A percentile compares a stretch with the other conserved stretches of the same genome.
Evolutionary conservation across 2,113 vertebrate genomes (phyloP).

Genomic region (Saccopteryx bilineata): DNA sequence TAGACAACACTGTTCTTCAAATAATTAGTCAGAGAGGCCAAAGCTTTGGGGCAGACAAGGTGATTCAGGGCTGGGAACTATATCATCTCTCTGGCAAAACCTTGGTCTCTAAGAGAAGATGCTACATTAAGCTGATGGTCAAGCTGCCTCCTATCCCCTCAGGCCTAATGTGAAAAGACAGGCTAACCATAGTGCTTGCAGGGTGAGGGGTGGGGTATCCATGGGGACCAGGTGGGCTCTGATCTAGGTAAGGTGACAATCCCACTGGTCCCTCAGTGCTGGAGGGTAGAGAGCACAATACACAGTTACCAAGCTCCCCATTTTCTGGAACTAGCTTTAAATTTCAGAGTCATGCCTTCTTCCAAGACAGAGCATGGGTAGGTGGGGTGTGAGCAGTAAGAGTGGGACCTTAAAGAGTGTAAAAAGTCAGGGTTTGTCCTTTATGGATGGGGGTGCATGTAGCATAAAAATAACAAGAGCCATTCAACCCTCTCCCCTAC

Average conservation of each 20-base stretch:
- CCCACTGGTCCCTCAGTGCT: neutral
- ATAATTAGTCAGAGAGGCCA: slow-evolving; percentile 40
- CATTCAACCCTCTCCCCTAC: neutral
- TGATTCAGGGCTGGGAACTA: slow-evolving; percentile 56
- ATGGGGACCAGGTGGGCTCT: neutral
- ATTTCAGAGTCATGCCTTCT: neutral
- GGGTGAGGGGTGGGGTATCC: too few relatives aligned
- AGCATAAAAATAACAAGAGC: neutral
- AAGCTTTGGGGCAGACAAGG: slow-evolving; percentile 34
- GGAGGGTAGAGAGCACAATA: neutral
- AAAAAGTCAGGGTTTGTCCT: neutral
- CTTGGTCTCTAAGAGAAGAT: neutral
- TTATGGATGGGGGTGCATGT: neutral
- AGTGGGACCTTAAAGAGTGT: neutral
- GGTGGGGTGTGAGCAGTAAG: neutral
- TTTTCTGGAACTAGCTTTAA: neutral
- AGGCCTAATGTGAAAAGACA: slow-evolving; percentile 71
- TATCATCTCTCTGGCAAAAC: neutral
- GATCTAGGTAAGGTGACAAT: neutral
- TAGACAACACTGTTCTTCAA: neutral
- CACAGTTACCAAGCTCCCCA: neutral
- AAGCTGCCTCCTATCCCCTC: neutral
- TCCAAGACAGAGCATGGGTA: neutral
- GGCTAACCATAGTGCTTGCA: neutral
- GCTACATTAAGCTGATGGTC: neutral